phyloP scores from a whole-genome alignment of 2,888 invertebrate genomes.

The Himalopsyche japonica region DNA sequence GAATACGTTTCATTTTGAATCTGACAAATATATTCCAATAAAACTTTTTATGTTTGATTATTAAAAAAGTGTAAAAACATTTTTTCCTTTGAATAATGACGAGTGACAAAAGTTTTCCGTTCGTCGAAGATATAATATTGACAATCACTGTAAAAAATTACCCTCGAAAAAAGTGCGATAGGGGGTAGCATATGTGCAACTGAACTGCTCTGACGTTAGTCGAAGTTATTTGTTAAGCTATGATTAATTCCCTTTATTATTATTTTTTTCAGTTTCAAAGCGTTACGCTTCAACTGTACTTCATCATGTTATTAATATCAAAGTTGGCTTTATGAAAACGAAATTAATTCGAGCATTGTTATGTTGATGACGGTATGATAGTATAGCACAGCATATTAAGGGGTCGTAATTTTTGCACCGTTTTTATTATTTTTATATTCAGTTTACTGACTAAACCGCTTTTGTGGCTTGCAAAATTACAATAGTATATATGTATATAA shows the following conservation, averaged over 20 bases:
- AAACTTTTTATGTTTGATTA: too few relatives aligned
- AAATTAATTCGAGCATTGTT: conserved; percentile 14
- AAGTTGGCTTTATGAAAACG: conserved; percentile 10
- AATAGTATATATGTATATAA: not conserved
- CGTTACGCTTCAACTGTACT: not conserved
- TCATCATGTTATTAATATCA: conserved; percentile 2
- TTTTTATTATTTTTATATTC: not conserved
- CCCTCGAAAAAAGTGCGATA: conserved; percentile 13
- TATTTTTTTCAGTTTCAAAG: conserved; percentile 5
- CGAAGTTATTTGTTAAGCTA: conserved; percentile 24
- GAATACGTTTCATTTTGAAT: too few relatives aligned
- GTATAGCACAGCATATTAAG: not conserved
- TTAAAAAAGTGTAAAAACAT: too few relatives aligned
- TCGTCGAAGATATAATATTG: not conserved
- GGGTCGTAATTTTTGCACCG: not conserved
- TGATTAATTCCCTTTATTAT: conserved; percentile 26
- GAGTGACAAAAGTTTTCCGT: too few relatives aligned
- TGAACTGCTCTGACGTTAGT: conserved; percentile 17
- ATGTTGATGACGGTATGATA: conserved; percentile 3
- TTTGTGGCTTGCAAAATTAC: not conserved
- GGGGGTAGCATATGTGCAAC: conserved; percentile 29
- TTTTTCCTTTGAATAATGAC: too few relatives aligned
- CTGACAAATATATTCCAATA: too few relatives aligned
- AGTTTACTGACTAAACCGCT: not conserved
- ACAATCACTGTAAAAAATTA: conserved; percentile 3